Conservation (phyloP, 2,888 invertebrate genomes). For the Chrysolina oricalcia region DNA sequence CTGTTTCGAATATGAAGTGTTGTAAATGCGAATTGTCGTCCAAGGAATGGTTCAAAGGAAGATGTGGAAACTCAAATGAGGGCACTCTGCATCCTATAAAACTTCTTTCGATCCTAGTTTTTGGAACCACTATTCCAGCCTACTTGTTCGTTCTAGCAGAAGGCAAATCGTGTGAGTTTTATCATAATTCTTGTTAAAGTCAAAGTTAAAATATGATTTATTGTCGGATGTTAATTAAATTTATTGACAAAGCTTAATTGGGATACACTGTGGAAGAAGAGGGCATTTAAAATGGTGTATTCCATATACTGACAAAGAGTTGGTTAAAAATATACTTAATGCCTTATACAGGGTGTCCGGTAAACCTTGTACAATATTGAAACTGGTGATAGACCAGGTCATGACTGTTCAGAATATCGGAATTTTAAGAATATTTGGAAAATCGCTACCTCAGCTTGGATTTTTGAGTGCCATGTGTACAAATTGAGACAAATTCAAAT, state of each 20-base stretch:
- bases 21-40: constrained; percentile 9
- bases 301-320: neutral
- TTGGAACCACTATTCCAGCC: constrained; percentile 33
- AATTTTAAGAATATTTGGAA: too few species aligned
- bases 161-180: constrained; percentile 17
- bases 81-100: constrained; percentile 22
- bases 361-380: too few species aligned
- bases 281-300: neutral
- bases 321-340: too few species aligned
- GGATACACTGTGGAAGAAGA: neutral
- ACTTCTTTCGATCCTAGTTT: constrained; percentile 18
- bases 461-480: too few species aligned
- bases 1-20: constrained; percentile 14
- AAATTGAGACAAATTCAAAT: too few species aligned
- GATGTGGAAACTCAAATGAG: neutral
- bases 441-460: too few species aligned
- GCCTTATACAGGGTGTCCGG: too few species aligned
- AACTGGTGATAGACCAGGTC: too few species aligned
- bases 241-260: too few species aligned
- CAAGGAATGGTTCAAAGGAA: neutral
- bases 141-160: constrained; percentile 33
- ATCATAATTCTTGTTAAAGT: neutral
- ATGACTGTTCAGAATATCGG: too few species aligned
- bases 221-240: too few species aligned
- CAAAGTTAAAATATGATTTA: too few species aligned